phyloP scores from a whole-genome alignment of 1,140 invertebrate species.

The Saccostrea echinata region DNA sequence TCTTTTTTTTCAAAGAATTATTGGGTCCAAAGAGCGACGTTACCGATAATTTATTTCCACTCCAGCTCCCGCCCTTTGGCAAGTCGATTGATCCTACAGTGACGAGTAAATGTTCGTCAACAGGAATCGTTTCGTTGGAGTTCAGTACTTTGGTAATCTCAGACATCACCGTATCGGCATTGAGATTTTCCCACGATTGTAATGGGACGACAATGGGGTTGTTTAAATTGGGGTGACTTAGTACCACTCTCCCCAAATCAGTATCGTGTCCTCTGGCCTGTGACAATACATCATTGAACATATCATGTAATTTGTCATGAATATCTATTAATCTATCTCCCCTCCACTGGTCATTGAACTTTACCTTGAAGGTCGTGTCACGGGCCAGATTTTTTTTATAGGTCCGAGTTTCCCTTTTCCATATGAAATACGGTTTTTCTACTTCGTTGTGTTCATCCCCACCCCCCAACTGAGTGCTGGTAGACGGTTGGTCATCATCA shows the following conservation, averaged over 20 bases:
- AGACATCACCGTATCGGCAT: too few relatives aligned
- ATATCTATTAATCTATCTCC: slow-evolving; percentile 39
- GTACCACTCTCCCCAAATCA: slow-evolving; percentile 40
- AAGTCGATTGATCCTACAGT: background rate
- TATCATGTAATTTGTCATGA: slow-evolving; percentile 42
- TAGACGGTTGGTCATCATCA: slow-evolving; percentile 21
- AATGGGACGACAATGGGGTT: too few relatives aligned
- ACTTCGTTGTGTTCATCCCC: background rate
- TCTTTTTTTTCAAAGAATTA: slow-evolving; percentile 30
- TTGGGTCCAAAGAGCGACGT: slow-evolving; percentile 29
- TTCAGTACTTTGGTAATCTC: slow-evolving; percentile 1
- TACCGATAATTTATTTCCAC: slow-evolving; percentile 23
- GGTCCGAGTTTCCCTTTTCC: slow-evolving; percentile 22
- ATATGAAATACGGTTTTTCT: slow-evolving; percentile 35
- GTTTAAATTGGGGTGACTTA: slow-evolving; percentile 5
- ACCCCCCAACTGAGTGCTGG: background rate
- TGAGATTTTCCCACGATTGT: background rate
- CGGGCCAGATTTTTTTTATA: slow-evolving; percentile 43
- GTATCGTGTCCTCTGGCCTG: slow-evolving; percentile 43
- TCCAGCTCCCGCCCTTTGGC: background rate
- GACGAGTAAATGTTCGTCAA: slow-evolving; percentile 36
- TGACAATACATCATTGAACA: slow-evolving; percentile 48
- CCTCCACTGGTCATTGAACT: slow-evolving; percentile 44
- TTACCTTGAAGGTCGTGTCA: slow-evolving; percentile 42
- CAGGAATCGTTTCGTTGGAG: slow-evolving; percentile 31